Evolutionary conservation across 2,888 invertebrate species (phyloP).

Genomic region (Hirtodrosophila duncani): DNA sequence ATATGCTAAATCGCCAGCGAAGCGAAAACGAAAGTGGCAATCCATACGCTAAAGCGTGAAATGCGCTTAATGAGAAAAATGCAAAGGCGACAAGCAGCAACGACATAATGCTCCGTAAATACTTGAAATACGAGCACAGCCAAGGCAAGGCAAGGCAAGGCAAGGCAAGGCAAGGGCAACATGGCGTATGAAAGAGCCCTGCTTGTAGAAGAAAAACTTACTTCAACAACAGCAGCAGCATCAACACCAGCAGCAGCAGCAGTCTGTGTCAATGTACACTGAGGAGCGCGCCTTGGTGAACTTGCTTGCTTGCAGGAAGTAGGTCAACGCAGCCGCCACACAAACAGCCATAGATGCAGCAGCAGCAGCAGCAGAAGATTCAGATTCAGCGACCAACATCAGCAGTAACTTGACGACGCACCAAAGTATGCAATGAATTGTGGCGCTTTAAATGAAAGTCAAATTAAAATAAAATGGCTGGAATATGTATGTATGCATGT

Average conservation of each 20-base stretch:
- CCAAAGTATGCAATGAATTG: slow-evolving; percentile 61
- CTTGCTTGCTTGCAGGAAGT: slow-evolving; percentile 32
- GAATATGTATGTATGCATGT: not conserved
- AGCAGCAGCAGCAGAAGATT: no score
- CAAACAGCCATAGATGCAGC: no score
- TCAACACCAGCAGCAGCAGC: slow-evolving; percentile 25
- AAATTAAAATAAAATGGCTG: slow-evolving; percentile 55
- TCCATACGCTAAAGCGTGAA: slow-evolving; percentile 41
- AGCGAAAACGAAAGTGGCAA: no score
- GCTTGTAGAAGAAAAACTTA: no score
- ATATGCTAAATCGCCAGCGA: no score
- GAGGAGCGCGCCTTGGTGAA: slow-evolving; percentile 13
- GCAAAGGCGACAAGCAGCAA: slow-evolving; percentile 56
- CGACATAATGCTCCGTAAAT: slow-evolving; percentile 58
- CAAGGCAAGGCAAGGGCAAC: not conserved
- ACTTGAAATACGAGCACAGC: slow-evolving; percentile 43
- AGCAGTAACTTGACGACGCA: slow-evolving; percentile 39
- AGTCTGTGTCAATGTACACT: slow-evolving; percentile 10
- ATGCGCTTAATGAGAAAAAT: slow-evolving; percentile 68
- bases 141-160: slow-evolving; percentile 13
- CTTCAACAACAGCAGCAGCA: slow-evolving; percentile 12
- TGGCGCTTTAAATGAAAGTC: slow-evolving; percentile 48
- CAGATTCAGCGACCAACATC: no score
- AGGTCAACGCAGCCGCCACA: slow-evolving; percentile 36
- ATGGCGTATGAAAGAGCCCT: not conserved